Conservation (phyloP, 1,140 invertebrate species). For the Brachystomella parvula region DNA sequence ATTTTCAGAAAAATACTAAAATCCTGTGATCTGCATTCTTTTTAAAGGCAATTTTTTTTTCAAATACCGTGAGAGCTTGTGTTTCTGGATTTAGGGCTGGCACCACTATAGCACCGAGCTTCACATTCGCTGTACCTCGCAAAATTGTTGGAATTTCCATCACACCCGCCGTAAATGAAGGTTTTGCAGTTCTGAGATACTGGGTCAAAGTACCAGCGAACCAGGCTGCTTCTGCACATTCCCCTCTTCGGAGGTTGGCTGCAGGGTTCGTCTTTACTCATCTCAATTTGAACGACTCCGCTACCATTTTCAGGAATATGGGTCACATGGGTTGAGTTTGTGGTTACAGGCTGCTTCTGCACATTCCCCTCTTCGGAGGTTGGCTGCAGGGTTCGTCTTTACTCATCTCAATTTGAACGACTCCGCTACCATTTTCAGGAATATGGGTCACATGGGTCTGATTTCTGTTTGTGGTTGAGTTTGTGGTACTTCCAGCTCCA, state of each 20-base stretch:
- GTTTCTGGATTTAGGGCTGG: background rate
- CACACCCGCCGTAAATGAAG: slow-evolving; percentile 16
- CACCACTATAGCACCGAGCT: background rate
- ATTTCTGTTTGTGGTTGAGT: background rate
- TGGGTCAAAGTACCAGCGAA: slow-evolving; percentile 1
- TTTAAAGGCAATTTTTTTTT: background rate
- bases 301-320: background rate
- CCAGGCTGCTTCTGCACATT: background rate
- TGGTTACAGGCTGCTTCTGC: background rate
- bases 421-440: background rate
- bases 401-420: background rate
- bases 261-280: slow-evolving; percentile 4
- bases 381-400: background rate
- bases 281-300: background rate
- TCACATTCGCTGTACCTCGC: background rate
- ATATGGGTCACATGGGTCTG: background rate
- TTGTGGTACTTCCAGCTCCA: no score
- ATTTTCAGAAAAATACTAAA: background rate
- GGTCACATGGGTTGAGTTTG: background rate
- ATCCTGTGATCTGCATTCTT: background rate
- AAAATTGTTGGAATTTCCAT: slow-evolving; percentile 16
- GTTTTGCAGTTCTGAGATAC: background rate
- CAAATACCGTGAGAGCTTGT: background rate
- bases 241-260: background rate
- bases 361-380: background rate